Evolutionary conservation across 2,888 invertebrate genomes (phyloP), one percentile per base, ranked within the genome.

Genomic region (Agelastica alni): DNA sequence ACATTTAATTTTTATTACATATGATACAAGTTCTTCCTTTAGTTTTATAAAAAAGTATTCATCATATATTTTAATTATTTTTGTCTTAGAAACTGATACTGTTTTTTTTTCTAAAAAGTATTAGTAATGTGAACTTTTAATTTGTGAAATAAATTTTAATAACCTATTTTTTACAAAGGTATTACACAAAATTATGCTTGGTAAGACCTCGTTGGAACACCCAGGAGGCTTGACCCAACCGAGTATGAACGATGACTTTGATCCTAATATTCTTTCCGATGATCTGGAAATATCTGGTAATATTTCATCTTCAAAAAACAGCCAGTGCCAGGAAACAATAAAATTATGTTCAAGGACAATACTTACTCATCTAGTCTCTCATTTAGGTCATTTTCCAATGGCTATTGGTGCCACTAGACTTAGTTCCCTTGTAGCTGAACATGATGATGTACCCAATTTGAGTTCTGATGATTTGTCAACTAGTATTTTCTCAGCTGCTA

Each of bases 351-450:
- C 82, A 1, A 79, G 80, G 60, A 80, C 81, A 0, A 78, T 83
- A 4, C 83, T 94, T 71, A 87, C 88, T 64, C 96, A 97, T 78
- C 81, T 97, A 64, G 88, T 96, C 4, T 89, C 95, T 62, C 93
- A 94, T 79, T 79, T 96, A 63, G 94, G 94, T 0, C 96, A 97
- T 75, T 97, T 96, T 80, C 97, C 97, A 9, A 88, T 93, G 80
- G 91, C 93, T 57, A 86, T 88, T 42, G 91, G 93, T 46, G 93
- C 96, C 0, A 89, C 95, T 39, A 85, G 93, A 56, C 80, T 96
- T 14, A 92, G 93, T 60, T 94, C 94, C 0, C 81, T 91, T 67
- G 94, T 96, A 9, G 91, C 91, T 64, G 97, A 97, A 76, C 88
- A 93, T 67, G 95, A 96, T 75, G 96, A 97, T 77, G 84, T 90